Conservation (phyloP, 2,888 invertebrate species). For the Meteorus cinctellus region DNA sequence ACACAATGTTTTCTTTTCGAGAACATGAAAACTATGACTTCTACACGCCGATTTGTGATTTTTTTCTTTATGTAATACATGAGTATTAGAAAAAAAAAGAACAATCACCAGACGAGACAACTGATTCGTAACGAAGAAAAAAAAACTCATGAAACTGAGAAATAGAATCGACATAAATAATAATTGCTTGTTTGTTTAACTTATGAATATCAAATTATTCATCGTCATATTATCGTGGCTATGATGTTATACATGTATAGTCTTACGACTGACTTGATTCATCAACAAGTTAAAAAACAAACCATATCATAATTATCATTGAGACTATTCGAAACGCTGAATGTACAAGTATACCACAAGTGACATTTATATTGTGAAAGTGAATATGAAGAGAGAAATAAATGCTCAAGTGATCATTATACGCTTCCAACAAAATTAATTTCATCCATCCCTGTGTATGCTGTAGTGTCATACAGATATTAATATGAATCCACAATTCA, state of each 20-base stretch:
- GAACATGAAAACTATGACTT: constrained; percentile 12
- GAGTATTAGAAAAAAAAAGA: neutral
- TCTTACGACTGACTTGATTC: no score
- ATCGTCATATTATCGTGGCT: neutral
- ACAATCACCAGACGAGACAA: neutral
- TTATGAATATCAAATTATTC: neutral
- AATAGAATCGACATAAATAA: constrained; percentile 4
- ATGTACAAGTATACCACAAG: neutral
- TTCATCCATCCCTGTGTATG: neutral
- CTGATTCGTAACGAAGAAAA: neutral
- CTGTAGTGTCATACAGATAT: no score
- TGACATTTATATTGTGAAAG: neutral
- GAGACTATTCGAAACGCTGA: neutral
- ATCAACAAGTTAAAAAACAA: neutral
- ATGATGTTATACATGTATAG: no score
- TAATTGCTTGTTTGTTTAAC: neutral
- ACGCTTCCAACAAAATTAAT: constrained; percentile 29
- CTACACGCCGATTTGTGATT: constrained; percentile 31
- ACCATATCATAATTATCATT: neutral
- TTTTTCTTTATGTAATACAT: constrained; percentile 30
- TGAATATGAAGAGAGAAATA: neutral
- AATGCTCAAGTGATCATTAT: constrained; percentile 5
- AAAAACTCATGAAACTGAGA: neutral
- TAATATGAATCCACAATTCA: no score
- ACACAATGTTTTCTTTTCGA: constrained; percentile 3